Evolutionary conservation across 2,888 invertebrate species (phyloP), one percentile per base, ranked within the genome.

Genomic region (Athrips mouffetella): DNA sequence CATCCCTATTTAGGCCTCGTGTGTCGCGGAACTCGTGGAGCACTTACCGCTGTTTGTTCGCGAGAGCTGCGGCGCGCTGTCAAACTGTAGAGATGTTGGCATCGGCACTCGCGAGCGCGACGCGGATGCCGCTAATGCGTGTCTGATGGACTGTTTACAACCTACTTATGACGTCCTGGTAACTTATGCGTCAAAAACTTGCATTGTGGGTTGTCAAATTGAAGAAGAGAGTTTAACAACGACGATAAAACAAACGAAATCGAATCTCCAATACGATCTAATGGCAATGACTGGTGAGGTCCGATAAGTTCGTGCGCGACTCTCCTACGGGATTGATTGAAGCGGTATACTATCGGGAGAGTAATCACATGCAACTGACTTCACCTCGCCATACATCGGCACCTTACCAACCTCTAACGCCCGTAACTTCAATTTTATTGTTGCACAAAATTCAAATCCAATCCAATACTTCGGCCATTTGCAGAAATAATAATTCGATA

Each of bases 21-120:
- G 6, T 13, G n/a, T n/a, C n/a, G n/a, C 15, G 31, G 6, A 31
- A 15, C 10, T 18, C 10, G 35, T 8, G 18, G 35, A 50, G 52
- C 51, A 55, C 55, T 58, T 51, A 55, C 44, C 39, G 51, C 47
- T 58, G 52, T 58, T 58, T 58, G 50, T 42, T 52, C 47, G 52
- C 50, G 49, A 53, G 51, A 55, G 53, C 53, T 48, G 48, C 39
- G 40, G 27, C 42, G 31, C 23, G 45, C 44, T 50, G 50, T 50
- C 50, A 33, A 42, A 39, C 44, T 25, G 21, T 7, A 13, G 5
- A 13, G 3, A 13, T 31, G 31, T 31, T 10, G 31, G 3, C 25
- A 8, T n/a, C n/a, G n/a, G n/a, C n/a, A n/a, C n/a, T n/a, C n/a
- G n/a, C n/a, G n/a, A n/a, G n/a, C 27, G 27, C 27, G 27, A n/a